Conservation (phyloP, 2,113 vertebrate species). For the Aleadryas rufinucha region DNA sequence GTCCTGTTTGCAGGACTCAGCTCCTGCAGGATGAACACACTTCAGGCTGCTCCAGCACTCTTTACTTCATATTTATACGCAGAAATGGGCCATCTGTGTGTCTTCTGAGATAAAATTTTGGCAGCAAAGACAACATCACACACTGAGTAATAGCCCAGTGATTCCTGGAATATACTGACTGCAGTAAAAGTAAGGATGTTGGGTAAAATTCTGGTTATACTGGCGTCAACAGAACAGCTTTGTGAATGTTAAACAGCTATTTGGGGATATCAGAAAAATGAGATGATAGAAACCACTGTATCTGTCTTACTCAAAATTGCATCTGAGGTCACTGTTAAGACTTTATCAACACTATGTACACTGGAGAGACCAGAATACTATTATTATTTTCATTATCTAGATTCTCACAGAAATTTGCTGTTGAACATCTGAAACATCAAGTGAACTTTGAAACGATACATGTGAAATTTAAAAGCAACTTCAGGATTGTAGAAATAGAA, state of each 20-base stretch:
- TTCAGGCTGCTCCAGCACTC: not conserved
- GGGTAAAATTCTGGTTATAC: not conserved
- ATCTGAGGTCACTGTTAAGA: not conserved
- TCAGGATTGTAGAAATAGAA: not conserved
- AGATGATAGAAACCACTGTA: not conserved
- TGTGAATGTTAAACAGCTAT: not conserved
- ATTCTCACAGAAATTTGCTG: not conserved
- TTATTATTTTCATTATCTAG: not conserved
- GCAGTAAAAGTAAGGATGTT: not conserved
- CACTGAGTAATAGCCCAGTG: conserved; percentile 50
- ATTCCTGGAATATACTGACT: conserved; percentile 42
- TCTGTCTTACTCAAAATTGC: not conserved
- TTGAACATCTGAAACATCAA: not conserved
- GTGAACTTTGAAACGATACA: not conserved
- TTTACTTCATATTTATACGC: conserved; percentile 37
- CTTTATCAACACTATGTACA: not conserved
- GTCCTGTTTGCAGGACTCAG: not conserved
- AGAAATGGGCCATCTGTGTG: conserved; percentile 56
- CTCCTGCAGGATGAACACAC: not conserved
- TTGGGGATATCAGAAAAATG: not conserved
- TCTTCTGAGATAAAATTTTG: conserved; percentile 56
- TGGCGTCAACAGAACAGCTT: not conserved
- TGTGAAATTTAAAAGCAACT: not conserved
- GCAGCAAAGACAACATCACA: conserved; percentile 46
- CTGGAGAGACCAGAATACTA: not conserved